Percentiles rank a stretch among this genome's conserved stretches.
phyloP scores from a whole-genome alignment of 2,888 invertebrate species.

The Dasysyrphus albostriatus region DNA sequence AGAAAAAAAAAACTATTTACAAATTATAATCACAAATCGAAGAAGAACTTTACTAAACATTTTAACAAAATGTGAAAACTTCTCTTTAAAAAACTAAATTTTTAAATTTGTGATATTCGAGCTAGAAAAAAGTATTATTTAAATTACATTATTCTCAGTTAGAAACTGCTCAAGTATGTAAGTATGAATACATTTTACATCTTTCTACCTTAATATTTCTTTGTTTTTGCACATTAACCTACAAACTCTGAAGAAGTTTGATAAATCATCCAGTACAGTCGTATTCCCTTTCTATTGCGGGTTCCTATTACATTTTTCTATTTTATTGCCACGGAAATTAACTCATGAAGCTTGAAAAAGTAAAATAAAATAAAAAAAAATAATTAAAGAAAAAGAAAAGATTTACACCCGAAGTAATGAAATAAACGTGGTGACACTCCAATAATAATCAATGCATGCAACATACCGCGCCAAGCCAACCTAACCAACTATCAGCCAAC shows the following conservation, averaged over 20 bases:
- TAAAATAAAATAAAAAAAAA: constrained; percentile 21
- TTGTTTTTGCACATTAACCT: constrained; percentile 3
- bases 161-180: not conserved
- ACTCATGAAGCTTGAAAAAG: constrained; percentile 43
- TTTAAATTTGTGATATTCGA: not conserved
- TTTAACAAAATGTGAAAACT: too few relatives aligned
- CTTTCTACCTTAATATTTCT: not conserved
- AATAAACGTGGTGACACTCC: constrained; percentile 71
- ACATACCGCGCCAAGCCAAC: constrained; percentile 35
- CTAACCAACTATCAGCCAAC: not conserved
- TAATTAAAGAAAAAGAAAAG: constrained; percentile 53
- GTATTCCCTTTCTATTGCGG: constrained; percentile 55
- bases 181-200: not conserved
- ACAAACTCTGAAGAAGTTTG: constrained; percentile 11
- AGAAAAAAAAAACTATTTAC: too few relatives aligned
- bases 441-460: constrained; percentile 74
- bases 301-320: constrained; percentile 40
- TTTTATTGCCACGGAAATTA: constrained; percentile 57
- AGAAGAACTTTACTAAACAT: too few relatives aligned
- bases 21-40: too few relatives aligned
- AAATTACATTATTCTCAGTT: not conserved
- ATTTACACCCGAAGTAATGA: constrained; percentile 61
- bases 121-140: not conserved
- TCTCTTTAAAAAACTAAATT: too few relatives aligned
- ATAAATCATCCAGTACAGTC: constrained; percentile 34